Base-by-base conservation (phyloP, 2,888 invertebrate genomes). In the Cataglyphis cursor region DNA sequence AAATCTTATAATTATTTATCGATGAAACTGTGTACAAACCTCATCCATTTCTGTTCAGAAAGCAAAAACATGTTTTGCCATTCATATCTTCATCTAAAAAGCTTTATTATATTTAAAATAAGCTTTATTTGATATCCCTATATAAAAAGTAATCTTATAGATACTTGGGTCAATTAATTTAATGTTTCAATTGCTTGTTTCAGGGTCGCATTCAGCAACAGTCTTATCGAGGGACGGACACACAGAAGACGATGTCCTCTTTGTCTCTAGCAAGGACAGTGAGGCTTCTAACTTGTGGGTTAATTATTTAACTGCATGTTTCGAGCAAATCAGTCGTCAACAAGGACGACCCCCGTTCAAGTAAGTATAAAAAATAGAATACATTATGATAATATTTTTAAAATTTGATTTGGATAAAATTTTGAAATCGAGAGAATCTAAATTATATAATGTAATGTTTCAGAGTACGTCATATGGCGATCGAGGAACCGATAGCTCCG, bases 261-360 rank as follows among this genome's bases (percentile, higher is more conserved):
- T 98, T 93, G 95, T 98, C 84, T 98, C 97, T 93, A 97, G 97
- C 91, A 97, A 97, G 83, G 97, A 97, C 84, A 98, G 97, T 90
- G 97, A 97, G 73, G 97, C 97, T 89, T 97, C 98, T 85, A 96
- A 96, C 35, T 95, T 97, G 75, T 97, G 98, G 97, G 97, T 97
- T 24, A 97, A 97, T 93, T 98, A 98, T 94, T 96, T 98, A 89
- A 97, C 97, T 68, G 97, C 97, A 81, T 97, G 98, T 95, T 98
- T 98, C 95, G 97, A 98, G 94, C 97, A 98, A 95, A 97, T 98
- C 90, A 97, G 97, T 95, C 97, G 97, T 86, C 97, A 98, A 93
- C 96, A 97, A 92, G 97, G 97, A 85, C 96, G 97, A 91, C 97
- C 97, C 91, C 97, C 97, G 87, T 98, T 97, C 95, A 97, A 97